These are phyloP conservation scores for Chrysochloris asiatica DNA, from an alignment of 2,113 vertebrate genomes.

Conservation along the genomic window DNA sequence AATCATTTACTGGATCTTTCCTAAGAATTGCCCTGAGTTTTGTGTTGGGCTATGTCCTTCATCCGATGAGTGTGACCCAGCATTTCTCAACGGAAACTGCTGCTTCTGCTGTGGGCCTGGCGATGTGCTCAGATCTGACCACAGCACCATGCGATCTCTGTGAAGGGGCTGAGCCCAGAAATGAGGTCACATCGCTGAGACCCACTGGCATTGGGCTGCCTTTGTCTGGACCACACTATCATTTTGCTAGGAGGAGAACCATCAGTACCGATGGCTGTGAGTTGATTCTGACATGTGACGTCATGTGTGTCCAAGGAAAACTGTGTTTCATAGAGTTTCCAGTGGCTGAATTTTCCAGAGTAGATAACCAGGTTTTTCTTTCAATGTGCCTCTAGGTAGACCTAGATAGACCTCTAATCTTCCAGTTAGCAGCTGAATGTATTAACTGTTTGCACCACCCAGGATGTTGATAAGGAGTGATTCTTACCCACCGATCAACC, in stretches of 20 bases:
- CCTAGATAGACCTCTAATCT: neutral
- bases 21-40: too few relatives aligned
- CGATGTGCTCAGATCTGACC: neutral
- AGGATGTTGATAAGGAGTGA: neutral
- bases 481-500: too few relatives aligned
- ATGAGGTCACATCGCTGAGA: neutral
- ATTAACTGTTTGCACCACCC: neutral
- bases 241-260: neutral
- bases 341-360: neutral
- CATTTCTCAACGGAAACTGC: rapidly evolving
- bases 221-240: too few relatives aligned
- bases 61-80: neutral
- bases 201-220: too few relatives aligned
- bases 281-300: neutral
- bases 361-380: too few relatives aligned
- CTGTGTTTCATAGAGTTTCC: neutral
- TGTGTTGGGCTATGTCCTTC: neutral
- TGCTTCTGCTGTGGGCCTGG: neutral
- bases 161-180: neutral
- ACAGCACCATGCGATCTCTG: neutral
- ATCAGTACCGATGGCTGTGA: neutral
- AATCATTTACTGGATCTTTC: too few relatives aligned
- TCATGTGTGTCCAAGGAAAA: too few relatives aligned
- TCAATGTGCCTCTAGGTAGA: neutral
- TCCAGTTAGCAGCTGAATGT: neutral